phyloP scores from a whole-genome alignment of 2,113 vertebrate species.

The Otolemur garnettii region DNA sequence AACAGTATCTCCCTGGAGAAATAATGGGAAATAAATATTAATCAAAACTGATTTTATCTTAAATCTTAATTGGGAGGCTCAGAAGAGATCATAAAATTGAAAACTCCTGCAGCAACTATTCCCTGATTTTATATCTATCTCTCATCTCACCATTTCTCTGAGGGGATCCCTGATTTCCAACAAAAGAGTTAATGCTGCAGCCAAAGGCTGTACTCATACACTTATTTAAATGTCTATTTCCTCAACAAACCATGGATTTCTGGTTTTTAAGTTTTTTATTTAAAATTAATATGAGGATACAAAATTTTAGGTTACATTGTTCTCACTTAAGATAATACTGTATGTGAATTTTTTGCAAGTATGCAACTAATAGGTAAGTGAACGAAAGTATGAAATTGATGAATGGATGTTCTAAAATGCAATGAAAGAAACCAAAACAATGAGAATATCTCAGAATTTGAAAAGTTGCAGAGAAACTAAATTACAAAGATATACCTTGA shows the following conservation, averaged over 20 bases:
- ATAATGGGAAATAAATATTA: background rate
- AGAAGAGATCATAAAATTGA: background rate
- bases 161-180: background rate
- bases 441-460: background rate
- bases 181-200: background rate
- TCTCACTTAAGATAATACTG: background rate
- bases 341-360: background rate
- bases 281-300: too few relatives aligned
- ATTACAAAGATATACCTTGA: background rate
- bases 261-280: too few relatives aligned
- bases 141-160: background rate
- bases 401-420: background rate
- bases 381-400: background rate
- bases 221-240: background rate
- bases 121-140: background rate
- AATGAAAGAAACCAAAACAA: slow-evolving; percentile 7
- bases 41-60: background rate
- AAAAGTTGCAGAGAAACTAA: background rate
- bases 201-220: background rate
- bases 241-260: background rate
- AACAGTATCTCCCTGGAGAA: background rate
- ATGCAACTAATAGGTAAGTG: background rate
- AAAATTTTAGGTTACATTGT: too few relatives aligned
- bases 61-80: background rate
- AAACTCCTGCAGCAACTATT: background rate